Conservation (phyloP, 23 tunicate species). For the Botrylloides violaceus region DNA sequence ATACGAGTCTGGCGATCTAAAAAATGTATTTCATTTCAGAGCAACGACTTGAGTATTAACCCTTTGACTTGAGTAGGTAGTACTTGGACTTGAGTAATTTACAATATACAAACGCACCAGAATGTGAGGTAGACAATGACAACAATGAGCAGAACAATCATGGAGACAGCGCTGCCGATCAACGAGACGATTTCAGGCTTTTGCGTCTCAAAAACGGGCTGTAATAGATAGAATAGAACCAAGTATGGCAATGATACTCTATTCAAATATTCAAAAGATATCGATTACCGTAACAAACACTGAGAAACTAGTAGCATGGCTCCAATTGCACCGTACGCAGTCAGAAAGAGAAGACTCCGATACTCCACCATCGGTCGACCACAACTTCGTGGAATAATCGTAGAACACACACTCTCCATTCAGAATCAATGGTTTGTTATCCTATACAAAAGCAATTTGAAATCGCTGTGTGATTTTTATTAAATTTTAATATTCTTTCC, state of each 20-base stretch:
- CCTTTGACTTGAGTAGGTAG: no score
- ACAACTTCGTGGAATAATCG: background rate
- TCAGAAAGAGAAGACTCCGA: background rate
- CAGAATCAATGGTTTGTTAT: background rate
- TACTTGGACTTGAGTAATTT: background rate
- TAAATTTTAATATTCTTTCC: background rate
- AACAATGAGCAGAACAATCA: background rate
- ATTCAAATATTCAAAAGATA: conserved; percentile 7
- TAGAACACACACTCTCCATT: conserved; percentile 11
- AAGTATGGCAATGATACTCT: background rate
- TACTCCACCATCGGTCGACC: conserved; percentile 11
- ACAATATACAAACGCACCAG: conserved; percentile 12
- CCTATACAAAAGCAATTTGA: conserved; percentile 1
- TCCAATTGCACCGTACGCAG: conserved; percentile 5
- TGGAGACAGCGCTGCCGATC: background rate
- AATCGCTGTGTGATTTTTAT: background rate
- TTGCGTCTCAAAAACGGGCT: conserved; percentile 4
- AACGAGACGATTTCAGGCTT: background rate
- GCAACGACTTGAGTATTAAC: no score
- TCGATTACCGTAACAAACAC: background rate
- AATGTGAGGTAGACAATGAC: conserved; percentile 4
- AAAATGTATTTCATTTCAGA: no score
- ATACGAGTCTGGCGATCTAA: no score
- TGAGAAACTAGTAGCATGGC: conserved; percentile 9
- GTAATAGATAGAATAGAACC: background rate